These are phyloP conservation scores for Tetheella fluctuosa DNA, from an alignment of 2,888 invertebrate genomes.

Conservation along the genomic window DNA sequence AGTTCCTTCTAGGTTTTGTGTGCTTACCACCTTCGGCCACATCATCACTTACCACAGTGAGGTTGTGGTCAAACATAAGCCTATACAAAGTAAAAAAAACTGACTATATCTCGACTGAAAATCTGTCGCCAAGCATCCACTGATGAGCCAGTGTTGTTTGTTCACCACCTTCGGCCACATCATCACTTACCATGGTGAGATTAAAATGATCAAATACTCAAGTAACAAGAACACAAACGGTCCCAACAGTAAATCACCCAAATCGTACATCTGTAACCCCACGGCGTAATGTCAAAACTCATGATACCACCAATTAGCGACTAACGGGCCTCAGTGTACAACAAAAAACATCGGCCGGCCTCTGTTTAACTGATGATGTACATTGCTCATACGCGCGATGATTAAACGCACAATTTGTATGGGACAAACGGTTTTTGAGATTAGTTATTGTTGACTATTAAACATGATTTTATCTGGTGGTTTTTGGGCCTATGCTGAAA, in stretches of 20 bases:
- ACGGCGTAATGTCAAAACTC: conserved; percentile 47
- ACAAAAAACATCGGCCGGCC: conserved; percentile 51
- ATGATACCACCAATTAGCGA: conserved; percentile 59
- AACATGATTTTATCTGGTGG: neutral
- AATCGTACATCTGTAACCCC: conserved; percentile 32
- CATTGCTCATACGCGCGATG: conserved; percentile 63
- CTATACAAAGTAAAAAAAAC: too few species aligned
- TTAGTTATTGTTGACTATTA: conserved; percentile 14
- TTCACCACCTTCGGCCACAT: too few species aligned
- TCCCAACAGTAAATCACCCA: conserved; percentile 30
- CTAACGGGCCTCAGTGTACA: conserved; percentile 43
- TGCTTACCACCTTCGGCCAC: too few species aligned
- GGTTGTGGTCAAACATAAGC: too few species aligned
- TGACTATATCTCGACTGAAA: too few species aligned
- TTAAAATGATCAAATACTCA: too few species aligned
- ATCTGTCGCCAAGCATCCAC: too few species aligned
- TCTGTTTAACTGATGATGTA: conserved; percentile 48
- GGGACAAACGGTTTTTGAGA: conserved; percentile 30
- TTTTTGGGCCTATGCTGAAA: neutral
- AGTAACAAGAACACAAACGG: conserved; percentile 6
- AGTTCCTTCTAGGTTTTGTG: too few species aligned
- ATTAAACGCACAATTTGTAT: conserved; percentile 67
- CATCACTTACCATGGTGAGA: too few species aligned
- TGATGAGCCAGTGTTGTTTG: too few species aligned
- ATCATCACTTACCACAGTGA: too few species aligned